Percentiles rank a stretch among this genome's conserved stretches.
Evolutionary conservation across 2,113 vertebrate genomes (phyloP).

Genomic region (Cephalopterus ornatus): DNA sequence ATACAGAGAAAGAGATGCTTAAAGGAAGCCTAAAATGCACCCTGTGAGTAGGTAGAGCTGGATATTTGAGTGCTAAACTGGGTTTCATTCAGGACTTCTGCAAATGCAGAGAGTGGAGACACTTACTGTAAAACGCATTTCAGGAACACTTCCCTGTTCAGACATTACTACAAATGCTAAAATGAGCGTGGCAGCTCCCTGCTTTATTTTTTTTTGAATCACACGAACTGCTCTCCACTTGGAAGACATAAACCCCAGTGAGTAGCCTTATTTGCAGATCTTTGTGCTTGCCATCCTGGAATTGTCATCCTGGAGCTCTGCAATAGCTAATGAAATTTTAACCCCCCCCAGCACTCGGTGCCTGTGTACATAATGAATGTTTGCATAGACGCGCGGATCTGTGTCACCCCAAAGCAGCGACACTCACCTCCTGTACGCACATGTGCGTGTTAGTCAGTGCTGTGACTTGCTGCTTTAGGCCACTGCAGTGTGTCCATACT

Average conservation of each 20-base stretch:
- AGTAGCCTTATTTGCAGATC: not conserved
- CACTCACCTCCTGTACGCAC: not conserved
- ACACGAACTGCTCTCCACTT: not conserved
- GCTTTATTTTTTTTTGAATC: not conserved
- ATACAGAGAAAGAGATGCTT: not conserved
- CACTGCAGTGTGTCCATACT: not conserved
- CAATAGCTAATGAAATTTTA: not conserved
- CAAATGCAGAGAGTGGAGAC: not conserved
- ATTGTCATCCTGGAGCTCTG: not conserved
- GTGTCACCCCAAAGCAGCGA: not conserved
- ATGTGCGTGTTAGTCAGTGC: not conserved
- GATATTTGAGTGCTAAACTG: not conserved
- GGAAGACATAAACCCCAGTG: not conserved
- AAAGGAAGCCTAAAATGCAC: not conserved
- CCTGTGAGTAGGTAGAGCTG: not conserved
- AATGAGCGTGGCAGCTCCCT: not conserved
- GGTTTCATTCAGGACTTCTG: not conserved
- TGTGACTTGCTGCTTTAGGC: not conserved
- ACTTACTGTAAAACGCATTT: not conserved
- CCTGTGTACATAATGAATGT: not conserved
- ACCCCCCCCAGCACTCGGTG: not conserved
- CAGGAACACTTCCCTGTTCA: not conserved
- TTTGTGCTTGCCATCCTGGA: not conserved
- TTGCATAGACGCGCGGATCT: not conserved
- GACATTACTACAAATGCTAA: not conserved